A percentile compares a stretch with the other conserved stretches of the same genome.
Conservation (phyloP, 2,113 vertebrate genomes). For the Macroglossus sobrinus region DNA sequence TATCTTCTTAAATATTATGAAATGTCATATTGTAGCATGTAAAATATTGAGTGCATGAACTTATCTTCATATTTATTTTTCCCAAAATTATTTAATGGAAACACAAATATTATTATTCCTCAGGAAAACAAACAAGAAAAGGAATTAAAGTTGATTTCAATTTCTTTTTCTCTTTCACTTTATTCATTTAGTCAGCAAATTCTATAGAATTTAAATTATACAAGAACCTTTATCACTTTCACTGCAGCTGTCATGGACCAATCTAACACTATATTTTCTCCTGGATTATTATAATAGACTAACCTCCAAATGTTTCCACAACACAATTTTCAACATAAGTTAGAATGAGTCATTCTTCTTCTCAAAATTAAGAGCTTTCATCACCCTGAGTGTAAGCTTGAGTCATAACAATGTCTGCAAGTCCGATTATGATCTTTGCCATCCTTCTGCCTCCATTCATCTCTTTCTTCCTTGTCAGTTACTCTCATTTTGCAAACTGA, state of each 20-base stretch:
- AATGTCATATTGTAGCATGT: not conserved
- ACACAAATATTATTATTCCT: not conserved
- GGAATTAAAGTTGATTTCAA: not conserved
- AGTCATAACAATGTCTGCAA: not conserved
- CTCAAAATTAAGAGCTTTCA: not conserved
- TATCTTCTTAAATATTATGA: not conserved
- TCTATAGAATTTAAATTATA: not conserved
- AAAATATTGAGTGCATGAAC: not conserved
- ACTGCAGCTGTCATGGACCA: not conserved
- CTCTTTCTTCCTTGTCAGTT: not conserved
- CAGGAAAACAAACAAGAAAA: not conserved
- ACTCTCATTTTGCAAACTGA: not conserved
- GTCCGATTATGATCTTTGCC: not conserved
- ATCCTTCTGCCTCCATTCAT: not conserved
- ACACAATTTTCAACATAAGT: not conserved
- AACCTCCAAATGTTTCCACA: not conserved
- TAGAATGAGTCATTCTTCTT: not conserved
- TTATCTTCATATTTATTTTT: not conserved
- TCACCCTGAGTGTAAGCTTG: not conserved
- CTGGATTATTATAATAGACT: not conserved
- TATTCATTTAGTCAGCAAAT: not conserved
- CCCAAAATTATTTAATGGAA: not conserved
- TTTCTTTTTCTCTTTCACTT: not conserved
- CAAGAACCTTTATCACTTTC: not conserved
- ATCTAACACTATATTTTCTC: not conserved